phyloP scores from a whole-genome alignment of 1,140 invertebrate genomes.

The Temnothorax curvispinosus region DNA sequence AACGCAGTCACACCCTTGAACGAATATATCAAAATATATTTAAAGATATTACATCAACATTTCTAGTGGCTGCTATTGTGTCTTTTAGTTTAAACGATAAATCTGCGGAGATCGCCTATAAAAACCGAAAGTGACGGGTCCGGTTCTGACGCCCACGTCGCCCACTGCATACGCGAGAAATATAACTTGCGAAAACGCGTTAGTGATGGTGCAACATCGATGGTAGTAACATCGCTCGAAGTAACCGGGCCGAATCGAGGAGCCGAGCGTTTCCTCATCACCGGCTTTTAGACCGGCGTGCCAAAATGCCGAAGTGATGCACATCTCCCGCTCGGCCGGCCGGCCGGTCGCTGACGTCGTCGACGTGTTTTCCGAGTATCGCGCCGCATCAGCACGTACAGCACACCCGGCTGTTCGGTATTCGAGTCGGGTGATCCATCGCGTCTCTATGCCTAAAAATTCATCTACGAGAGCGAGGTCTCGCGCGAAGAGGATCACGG shows the following conservation, averaged over 20 bases:
- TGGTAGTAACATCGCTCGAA: background rate
- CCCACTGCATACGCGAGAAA: background rate
- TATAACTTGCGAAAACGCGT: slow-evolving; percentile 7
- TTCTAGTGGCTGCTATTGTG: background rate
- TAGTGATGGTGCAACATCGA: background rate
- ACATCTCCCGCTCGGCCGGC: slow-evolving; percentile 19
- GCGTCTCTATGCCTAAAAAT: slow-evolving; percentile 76
- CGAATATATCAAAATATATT: background rate
- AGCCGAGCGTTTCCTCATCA: slow-evolving; percentile 23
- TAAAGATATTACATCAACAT: background rate
- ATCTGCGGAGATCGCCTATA: slow-evolving; percentile 6
- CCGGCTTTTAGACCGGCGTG: slow-evolving; percentile 24
- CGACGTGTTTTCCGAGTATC: slow-evolving; percentile 68
- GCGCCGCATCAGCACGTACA: slow-evolving; percentile 60
- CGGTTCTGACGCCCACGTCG: background rate
- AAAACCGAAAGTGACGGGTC: slow-evolving; percentile 8
- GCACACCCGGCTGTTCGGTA: slow-evolving; percentile 67
- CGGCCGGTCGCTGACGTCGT: slow-evolving; percentile 16
- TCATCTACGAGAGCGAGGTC: slow-evolving; percentile 63
- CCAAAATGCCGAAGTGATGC: slow-evolving; percentile 61
- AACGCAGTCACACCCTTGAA: background rate
- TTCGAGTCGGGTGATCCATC: slow-evolving; percentile 70
- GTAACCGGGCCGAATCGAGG: background rate
- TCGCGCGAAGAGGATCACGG: background rate
- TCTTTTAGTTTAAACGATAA: background rate